Base-by-base conservation (phyloP, 1,140 invertebrate species). In the Trachymyrmex cornetzi region DNA sequence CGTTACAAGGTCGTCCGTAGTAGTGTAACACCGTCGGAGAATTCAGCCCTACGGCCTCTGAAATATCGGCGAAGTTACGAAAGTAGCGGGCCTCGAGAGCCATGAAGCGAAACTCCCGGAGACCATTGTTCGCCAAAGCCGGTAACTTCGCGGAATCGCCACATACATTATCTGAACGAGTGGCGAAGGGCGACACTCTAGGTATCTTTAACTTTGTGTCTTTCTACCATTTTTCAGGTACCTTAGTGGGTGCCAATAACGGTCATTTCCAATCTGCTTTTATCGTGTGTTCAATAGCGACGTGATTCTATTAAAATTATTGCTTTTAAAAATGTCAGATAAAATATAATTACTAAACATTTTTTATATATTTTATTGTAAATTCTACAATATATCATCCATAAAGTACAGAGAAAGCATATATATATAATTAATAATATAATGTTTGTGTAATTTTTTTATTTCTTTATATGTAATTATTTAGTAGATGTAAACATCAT, bases 61-160 rank as follows among this genome's bases (percentile, higher is more conserved):
- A 95, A 94, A 94, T 95, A 95, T 95, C 87, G 93, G 86, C 90
- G 53, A 95, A 95, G 93, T 95, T 95, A 94, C 89, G 89, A 91
- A 91, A 91, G 91, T 87, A 87, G 88, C 89, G 79, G 89, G 77
- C 79, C 77, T 77, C 85, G 55, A 50, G 87, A 53, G n/a, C 85
- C 64, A 50, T 30, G 86, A 86, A 91, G 92, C 91, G 90, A 93
- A 89, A 92, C 90, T 93, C 89, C 67, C 91, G 77, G 89, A 88
- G 91, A 87, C 93, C 93, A 94, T 95, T 94, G 94, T 95, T 94
- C 94, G 93, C 86, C 87, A 86, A 87, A 92, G 91, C 90, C 92
- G 90, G 90, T 89, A 94, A 92, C 92, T 93, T 92, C 86, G 80
- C 86, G 87, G 91, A 94, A 93, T 95, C 94, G 92, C 93, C 94